phyloP scores from a whole-genome alignment of 2,888 invertebrate species.

The Pseudanteris insignis region DNA sequence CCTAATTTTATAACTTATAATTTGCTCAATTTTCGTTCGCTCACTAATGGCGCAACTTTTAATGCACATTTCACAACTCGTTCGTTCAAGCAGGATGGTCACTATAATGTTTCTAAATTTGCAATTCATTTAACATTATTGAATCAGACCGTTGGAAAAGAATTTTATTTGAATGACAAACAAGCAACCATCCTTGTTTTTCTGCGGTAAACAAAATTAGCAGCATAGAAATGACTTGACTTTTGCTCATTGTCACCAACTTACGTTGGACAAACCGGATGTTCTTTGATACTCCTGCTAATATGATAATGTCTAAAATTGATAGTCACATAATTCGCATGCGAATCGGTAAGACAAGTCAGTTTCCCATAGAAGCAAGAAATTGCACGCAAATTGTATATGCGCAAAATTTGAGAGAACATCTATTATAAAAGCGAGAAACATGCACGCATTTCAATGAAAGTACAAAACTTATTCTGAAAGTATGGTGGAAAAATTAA shows the following conservation, averaged over 20 bases:
- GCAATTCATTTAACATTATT: too few relatives aligned
- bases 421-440: slow-evolving; percentile 39
- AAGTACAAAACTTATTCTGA: too few relatives aligned
- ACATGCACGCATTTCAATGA: slow-evolving; percentile 59
- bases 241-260: slow-evolving; percentile 1
- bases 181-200: slow-evolving; percentile 17
- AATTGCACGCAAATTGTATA: slow-evolving; percentile 32
- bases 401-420: slow-evolving; percentile 25
- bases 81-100: background rate
- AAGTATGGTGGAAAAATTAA: too few relatives aligned
- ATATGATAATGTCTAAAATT: slow-evolving; percentile 7
- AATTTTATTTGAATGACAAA: too few relatives aligned
- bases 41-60: too few relatives aligned
- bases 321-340: too few relatives aligned
- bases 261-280: slow-evolving; percentile 1
- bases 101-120: background rate
- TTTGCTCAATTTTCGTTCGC: slow-evolving; percentile 1
- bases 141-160: too few relatives aligned
- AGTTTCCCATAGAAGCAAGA: slow-evolving; percentile 18
- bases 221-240: slow-evolving; percentile 22
- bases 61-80: too few relatives aligned
- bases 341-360: slow-evolving; percentile 20
- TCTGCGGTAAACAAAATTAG: slow-evolving; percentile 3
- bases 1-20: slow-evolving; percentile 8
- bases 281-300: slow-evolving; percentile 17